Base-by-base conservation (phyloP, 2,888 invertebrate genomes). In the Pegoplata infirma region DNA sequence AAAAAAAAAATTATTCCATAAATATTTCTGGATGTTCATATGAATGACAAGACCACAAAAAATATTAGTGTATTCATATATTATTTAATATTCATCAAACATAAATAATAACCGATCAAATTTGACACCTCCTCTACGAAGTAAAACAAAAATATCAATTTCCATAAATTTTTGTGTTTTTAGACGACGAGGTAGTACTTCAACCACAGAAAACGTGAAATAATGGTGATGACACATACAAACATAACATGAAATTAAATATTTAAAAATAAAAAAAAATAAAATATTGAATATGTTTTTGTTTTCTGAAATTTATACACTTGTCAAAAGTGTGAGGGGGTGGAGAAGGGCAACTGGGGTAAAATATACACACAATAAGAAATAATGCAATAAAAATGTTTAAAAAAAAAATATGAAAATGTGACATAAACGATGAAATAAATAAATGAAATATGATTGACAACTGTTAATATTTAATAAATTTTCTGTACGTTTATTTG, bases 381-480 rank as follows among this genome's bases (percentile, higher is more conserved):
- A 5, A 21, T 7, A 28, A 51, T 63, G 51, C 51, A 51, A 51
- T 51, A 51, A 51, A 46, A 67, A 56, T 47, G 40, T 16, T 2
- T 19, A 51, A 51, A 28, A 66, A 71, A 56, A 44, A 61, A 71
- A 72, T 56, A 63, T 61, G 61, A 72, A 75, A n/a, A 75, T 63
- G 56, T 51, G 71, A 72, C 71, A 71, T 44, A 56, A 75, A 51
- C 40, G 23, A 56, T 56, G 8, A 53, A 69, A 51, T 40, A 67
- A 75, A 75, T 67, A 63, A 75, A 71, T 56, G 21, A 32, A 71
- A 63, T 46, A 25, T 58, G 75, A 67, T 75, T 72, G 75, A 68
- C 75, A 79, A 69, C 71, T 79, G 66, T 46, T 67, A 56, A 75
- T 71, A 75, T 75, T 51, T 51, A 79, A 74, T 67, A 61, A 64